Evolutionary conservation across 2,888 invertebrate genomes (phyloP).

Genomic region (Coronaproctus castanopsis): DNA sequence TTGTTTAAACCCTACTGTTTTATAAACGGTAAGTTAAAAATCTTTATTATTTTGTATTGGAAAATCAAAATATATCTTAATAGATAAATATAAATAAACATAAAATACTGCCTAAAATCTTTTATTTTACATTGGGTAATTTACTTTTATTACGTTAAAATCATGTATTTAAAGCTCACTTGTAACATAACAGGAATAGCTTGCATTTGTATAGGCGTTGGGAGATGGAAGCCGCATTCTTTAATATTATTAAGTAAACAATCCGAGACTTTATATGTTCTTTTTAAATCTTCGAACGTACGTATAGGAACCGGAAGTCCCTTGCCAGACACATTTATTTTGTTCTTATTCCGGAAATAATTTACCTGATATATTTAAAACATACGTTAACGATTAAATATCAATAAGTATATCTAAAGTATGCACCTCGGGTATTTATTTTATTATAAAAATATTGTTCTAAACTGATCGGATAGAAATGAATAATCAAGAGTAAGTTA

Average conservation of each 20-base stretch:
- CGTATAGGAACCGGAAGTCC: conserved; percentile 56
- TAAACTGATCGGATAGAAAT: too few species aligned
- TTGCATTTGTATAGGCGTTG: conserved; percentile 85
- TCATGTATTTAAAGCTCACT: too few species aligned
- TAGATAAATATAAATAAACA: not conserved
- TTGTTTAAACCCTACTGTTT: too few species aligned
- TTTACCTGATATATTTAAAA: conserved; percentile 28
- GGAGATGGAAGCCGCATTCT: conserved; percentile 46
- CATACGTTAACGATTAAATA: too few species aligned
- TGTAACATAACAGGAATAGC: conserved; percentile 71
- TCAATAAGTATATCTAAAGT: too few species aligned
- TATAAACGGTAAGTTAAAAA: too few species aligned
- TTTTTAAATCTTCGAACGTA: conserved; percentile 43
- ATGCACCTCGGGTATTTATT: too few species aligned
- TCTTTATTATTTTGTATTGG: not conserved
- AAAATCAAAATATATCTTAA: conserved; percentile 4
- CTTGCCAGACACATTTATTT: conserved; percentile 57
- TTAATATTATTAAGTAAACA: conserved; percentile 46
- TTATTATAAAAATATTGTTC: conserved; percentile 13
- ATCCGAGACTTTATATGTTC: conserved; percentile 34
- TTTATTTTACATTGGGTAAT: too few species aligned
- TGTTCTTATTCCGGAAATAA: conserved; percentile 48
- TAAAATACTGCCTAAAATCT: not conserved
- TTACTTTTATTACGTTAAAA: too few species aligned
- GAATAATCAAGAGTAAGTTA: too few species aligned